Base-by-base conservation (phyloP, 2,113 vertebrate genomes). In the Prionailurus viverrinus region DNA sequence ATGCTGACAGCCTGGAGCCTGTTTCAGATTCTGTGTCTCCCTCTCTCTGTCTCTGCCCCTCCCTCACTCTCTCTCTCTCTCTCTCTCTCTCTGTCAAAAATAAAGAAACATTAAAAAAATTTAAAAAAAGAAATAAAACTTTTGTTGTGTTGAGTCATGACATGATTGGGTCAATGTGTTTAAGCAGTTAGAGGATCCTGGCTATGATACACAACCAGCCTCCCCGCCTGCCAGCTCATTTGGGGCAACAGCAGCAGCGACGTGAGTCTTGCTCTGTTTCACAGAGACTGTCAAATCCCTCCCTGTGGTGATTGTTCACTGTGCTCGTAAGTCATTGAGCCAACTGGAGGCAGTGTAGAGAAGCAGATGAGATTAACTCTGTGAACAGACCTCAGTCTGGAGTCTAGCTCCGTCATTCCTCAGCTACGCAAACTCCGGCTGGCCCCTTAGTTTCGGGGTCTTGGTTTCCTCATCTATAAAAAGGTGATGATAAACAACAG, bases 381-480 rank as follows among this genome's bases (percentile, higher is more conserved):
- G 58, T 36, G 81, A 51, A n/a, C 13, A 31, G 58, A 27, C n/a
- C 53, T 58, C 45, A 33, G 4, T 27, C 21, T 16, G 51, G 88
- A 68, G 69, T 39, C 12, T 1, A 0, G 2, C 63, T 66, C 76
- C 69, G 12, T 27, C 16, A 33, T 27, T 18, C 23, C 84, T 23
- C 29, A 69, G 73, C 31, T 93, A 41, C 39, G n/a, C 29, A 80
- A 87, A 84, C 12, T 58, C 41, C 65, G 61, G 33, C 71, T 68
- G 51, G 39, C 68, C 48, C 36, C 25, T 53, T 31, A 36, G 82
- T 1, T 23, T 78, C 48, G 58, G 71, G 82, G 10, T 15, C 51
- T 94, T n/a, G 33, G 29, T 55, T 94, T 95, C 74, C 69, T 80
- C 41, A 53, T 23, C 36, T 71, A 68, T 71, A 45, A 92, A 76